These are phyloP conservation scores for Micronycteris hirsuta DNA, from an alignment of 2,113 vertebrate genomes.

Conservation along the genomic window DNA sequence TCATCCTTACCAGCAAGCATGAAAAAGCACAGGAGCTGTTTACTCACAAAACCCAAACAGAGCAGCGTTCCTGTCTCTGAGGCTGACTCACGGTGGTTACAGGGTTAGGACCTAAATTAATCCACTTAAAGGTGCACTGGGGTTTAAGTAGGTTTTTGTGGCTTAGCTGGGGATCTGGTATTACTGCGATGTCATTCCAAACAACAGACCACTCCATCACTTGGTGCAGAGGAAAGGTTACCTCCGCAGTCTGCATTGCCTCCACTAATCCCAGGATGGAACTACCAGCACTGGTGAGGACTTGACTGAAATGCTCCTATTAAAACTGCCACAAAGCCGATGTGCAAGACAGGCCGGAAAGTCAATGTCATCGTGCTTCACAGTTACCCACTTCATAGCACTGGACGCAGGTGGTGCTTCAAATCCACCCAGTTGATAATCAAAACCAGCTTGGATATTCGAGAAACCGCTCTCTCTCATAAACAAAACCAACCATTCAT, in stretches of 20 bases:
- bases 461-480: neutral
- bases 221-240: neutral
- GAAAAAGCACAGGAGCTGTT: neutral
- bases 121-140: conserved; percentile 42
- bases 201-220: neutral
- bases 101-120: conserved; percentile 5
- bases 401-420: neutral
- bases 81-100: neutral
- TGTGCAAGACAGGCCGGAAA: neutral
- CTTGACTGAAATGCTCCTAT: neutral
- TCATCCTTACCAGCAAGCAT: neutral
- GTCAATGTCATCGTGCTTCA: neutral
- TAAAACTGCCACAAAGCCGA: neutral
- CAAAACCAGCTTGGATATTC: neutral
- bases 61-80: neutral
- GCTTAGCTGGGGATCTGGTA: neutral
- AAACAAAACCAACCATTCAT: conserved; percentile 9
- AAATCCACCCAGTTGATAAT: neutral
- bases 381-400: neutral
- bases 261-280: neutral
- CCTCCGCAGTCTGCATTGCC: neutral
- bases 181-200: neutral
- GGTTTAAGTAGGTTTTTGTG: neutral
- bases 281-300: neutral
- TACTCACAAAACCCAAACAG: neutral